Conservation (phyloP, 2,888 invertebrate genomes). For the Ophraella communa region DNA sequence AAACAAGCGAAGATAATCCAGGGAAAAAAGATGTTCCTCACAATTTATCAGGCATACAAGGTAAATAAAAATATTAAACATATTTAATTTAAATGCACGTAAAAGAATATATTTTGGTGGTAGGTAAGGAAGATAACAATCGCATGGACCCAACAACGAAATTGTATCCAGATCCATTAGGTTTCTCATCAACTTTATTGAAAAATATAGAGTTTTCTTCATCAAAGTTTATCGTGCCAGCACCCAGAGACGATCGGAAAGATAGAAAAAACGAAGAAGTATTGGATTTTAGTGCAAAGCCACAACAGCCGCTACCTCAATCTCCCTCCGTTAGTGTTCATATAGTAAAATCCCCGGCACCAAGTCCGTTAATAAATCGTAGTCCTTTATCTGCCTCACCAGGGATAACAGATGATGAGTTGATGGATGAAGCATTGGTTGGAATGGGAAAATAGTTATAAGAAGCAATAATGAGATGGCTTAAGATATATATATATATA, state of each 20-base stretch:
- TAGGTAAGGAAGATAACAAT: conserved; percentile 48
- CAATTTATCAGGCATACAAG: conserved; percentile 44
- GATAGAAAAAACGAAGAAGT: conserved; percentile 64
- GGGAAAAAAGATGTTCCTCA: conserved; percentile 50
- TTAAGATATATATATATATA: too few species aligned
- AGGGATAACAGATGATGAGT: conserved; percentile 86
- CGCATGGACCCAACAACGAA: conserved; percentile 48
- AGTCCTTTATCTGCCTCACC: conserved; percentile 78
- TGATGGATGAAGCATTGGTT: conserved; percentile 87
- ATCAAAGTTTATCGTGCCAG: conserved; percentile 59
- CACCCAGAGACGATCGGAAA: conserved; percentile 49
- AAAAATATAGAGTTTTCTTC: conserved; percentile 60
- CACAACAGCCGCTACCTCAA: conserved; percentile 57
- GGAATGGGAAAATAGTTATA: conserved; percentile 71
- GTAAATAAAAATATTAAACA: conserved; percentile 16
- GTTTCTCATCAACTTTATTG: conserved; percentile 43
- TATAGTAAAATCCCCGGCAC: conserved; percentile 79
- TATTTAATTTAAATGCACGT: background rate
- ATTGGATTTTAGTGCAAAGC: conserved; percentile 54
- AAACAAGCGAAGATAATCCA: conserved; percentile 43
- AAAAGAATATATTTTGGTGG: conserved; percentile 10
- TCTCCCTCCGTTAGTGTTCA: conserved; percentile 77
- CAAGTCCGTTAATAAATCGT: conserved; percentile 71
- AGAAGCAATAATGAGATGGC: background rate
- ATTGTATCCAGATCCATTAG: conserved; percentile 50